Evolutionary conservation across 2,797 vertebrate genomes (phyloP), one percentile per base, ranked within the genome.

Genomic region (Numenius phaeopus): DNA sequence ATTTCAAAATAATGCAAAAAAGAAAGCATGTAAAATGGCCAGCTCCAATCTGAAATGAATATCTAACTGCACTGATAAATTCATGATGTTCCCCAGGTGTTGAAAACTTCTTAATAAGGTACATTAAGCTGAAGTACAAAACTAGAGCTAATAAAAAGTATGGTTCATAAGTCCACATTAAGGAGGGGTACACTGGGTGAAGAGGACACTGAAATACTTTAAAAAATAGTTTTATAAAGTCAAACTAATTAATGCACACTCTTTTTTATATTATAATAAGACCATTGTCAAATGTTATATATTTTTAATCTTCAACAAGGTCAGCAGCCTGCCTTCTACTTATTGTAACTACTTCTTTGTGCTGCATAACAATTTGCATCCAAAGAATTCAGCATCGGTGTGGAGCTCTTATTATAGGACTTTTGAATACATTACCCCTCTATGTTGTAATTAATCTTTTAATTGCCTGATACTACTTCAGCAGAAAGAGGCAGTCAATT

Each of bases 371-470:
- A 89, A 83, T 77, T 88, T 75, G 10, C n/a, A 85, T 91, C 81
- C 50, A 58, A 81, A 76, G 58, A 62, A 89, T 90, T 83, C 64
- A 85, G 14, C 67, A 95, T 52, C 11, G 4, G 17, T 92, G 26
- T 57, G 44, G 26, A 57, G 47, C 3, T 89, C 26, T 83, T 81
- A 90, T 70, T 96, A 91, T 47, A 96, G 83, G 66, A 58, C 21
- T 88, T 71, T 65, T 19, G 44, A 96, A 94, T 91, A 94, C 42
- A 86, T 93, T 94, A 86, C 44, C 55, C 30, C 79, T 93, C 81
- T 90, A 52, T 73, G 75, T 62, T 94, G 47, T 84, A 94, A 96
- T 97, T 83, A 91, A 91, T 94, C 49, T 97, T 95, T 97, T 97
- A 97, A 90, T 95, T 77, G 23, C 40, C 67, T 83, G 86, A 40